phyloP scores from a whole-genome alignment of 2,113 vertebrate species.

The Sinocyclocheilus anophthalmus region DNA sequence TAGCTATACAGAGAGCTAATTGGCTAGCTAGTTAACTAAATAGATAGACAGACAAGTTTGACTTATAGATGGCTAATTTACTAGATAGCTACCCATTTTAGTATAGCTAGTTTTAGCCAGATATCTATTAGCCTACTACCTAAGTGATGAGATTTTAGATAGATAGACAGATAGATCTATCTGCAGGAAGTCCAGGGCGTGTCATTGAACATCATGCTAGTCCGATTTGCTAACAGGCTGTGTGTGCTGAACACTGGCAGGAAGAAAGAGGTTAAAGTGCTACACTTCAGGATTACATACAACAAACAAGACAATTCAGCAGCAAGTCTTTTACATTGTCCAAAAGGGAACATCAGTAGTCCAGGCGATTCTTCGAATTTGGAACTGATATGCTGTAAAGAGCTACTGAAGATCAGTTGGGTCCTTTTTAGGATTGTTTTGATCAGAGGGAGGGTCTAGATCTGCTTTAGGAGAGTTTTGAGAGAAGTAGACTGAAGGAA shows the following conservation, averaged over 20 bases:
- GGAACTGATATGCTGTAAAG: constrained; percentile 3
- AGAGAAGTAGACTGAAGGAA: not conserved
- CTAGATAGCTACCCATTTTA: not conserved
- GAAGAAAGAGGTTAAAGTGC: constrained; percentile 63
- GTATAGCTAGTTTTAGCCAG: not conserved
- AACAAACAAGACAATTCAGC: constrained; percentile 44
- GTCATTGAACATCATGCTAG: constrained; percentile 42
- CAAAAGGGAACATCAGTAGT: constrained; percentile 23
- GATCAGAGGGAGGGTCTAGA: not conserved
- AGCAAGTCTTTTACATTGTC: constrained; percentile 44
- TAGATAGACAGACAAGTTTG: not conserved
- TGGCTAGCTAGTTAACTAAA: too few species aligned
- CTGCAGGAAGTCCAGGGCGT: not conserved
- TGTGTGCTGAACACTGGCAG: constrained; percentile 37
- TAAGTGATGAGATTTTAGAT: not conserved
- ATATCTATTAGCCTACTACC: too few species aligned
- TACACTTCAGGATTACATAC: constrained; percentile 60
- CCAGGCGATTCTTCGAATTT: not conserved
- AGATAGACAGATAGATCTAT: not conserved
- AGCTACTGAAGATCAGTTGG: not conserved
- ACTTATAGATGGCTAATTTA: not conserved
- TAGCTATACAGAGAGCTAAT: too few species aligned
- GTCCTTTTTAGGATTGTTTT: too few species aligned
- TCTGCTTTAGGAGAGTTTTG: not conserved
- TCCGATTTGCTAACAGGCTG: constrained; percentile 48